Evolutionary conservation across 2,113 vertebrate species (phyloP).

Genomic region (Murina feae): DNA sequence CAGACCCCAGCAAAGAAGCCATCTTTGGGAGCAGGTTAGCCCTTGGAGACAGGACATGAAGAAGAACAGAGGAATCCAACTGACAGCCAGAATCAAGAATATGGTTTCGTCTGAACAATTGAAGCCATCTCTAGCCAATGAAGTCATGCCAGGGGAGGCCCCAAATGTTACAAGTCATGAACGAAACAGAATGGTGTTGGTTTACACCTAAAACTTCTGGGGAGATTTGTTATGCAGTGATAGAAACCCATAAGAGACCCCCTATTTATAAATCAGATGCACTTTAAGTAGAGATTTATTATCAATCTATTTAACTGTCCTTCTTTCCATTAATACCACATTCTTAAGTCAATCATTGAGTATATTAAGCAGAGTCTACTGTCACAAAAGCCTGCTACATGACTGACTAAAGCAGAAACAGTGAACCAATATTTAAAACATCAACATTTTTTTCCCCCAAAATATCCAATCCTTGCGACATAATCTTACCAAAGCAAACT

Average conservation of each 20-base stretch:
- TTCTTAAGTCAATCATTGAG: background rate
- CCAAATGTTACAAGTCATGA: background rate
- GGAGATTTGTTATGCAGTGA: background rate
- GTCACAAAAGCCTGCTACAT: background rate
- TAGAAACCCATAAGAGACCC: background rate
- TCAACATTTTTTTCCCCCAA: background rate
- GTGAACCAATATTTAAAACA: background rate
- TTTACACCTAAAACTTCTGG: background rate
- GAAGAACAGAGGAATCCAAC: background rate
- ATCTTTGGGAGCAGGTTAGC: background rate
- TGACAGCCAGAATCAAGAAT: background rate
- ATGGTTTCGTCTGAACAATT: background rate
- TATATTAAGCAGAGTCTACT: background rate
- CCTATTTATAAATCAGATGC: background rate
- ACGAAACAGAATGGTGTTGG: background rate
- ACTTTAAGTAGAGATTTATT: background rate
- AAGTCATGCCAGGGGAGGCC: background rate
- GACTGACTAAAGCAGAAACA: background rate
- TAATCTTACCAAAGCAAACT: conserved; percentile 94
- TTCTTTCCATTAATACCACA: background rate
- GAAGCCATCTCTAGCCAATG: background rate
- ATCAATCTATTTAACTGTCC: background rate
- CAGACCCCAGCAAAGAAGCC: background rate
- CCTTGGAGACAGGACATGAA: background rate
- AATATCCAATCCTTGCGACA: background rate